Conservation (phyloP, 2,797 vertebrate species). For the Tokudaia muenninki region DNA sequence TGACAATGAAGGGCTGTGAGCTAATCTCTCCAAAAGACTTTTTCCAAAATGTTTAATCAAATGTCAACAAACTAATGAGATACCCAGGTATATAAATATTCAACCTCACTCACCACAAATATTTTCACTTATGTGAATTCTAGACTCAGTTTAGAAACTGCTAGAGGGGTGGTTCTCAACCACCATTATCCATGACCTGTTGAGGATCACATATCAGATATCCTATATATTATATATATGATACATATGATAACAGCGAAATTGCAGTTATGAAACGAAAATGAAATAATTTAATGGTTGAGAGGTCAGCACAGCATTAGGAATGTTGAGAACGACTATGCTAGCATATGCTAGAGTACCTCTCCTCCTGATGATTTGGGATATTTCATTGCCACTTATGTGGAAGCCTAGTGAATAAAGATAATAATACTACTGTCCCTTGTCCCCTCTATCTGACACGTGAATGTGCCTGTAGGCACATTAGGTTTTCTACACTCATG, state of each 20-base stretch:
- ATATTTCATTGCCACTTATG: not conserved
- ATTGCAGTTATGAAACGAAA: not conserved
- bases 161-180: not conserved
- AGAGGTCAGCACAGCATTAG: too few species aligned
- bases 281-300: too few species aligned
- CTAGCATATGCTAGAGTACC: not conserved
- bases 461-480: not conserved
- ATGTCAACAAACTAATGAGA: constrained; percentile 67
- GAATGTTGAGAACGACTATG: not conserved
- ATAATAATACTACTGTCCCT: not conserved
- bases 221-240: not conserved
- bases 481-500: not conserved
- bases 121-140: constrained; percentile 7
- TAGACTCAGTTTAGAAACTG: constrained; percentile 9
- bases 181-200: not conserved
- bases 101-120: constrained; percentile 1
- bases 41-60: constrained; percentile 54
- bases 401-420: not conserved
- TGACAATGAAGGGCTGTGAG: constrained; percentile 52
- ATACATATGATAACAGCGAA: not conserved
- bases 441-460: not conserved
- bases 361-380: not conserved
- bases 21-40: constrained; percentile 36
- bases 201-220: not conserved
- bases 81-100: constrained; percentile 18